A percentile compares a stretch with the other conserved stretches of the same genome.
Evolutionary conservation across 2,113 vertebrate genomes (phyloP).

Genomic region (Hydrolagus affinis): DNA sequence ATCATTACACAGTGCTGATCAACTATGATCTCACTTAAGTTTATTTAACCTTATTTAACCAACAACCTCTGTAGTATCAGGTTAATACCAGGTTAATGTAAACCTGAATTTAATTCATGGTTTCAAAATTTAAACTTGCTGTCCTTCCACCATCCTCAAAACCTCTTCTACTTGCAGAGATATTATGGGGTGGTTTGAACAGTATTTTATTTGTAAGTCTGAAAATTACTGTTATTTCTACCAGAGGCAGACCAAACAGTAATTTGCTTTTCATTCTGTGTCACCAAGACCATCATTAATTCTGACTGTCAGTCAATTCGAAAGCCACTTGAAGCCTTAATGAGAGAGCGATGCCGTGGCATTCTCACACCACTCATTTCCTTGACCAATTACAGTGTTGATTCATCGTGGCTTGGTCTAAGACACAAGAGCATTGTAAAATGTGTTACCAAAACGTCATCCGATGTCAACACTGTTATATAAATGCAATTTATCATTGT

Average conservation of each 20-base stretch:
- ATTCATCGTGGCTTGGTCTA: not conserved
- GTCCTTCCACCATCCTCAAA: not conserved
- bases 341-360: not conserved
- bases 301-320: not conserved
- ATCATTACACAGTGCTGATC: too few species aligned
- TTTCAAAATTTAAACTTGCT: not conserved
- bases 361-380: not conserved
- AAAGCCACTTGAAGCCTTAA: conserved; percentile 2
- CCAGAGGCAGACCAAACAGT: not conserved
- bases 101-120: not conserved
- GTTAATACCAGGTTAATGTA: too few species aligned
- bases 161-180: not conserved
- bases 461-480: too few species aligned
- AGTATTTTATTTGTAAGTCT: too few species aligned
- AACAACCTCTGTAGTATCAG: too few species aligned
- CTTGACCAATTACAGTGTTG: not conserved
- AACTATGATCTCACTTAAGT: too few species aligned
- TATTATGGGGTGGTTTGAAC: not conserved
- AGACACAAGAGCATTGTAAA: not conserved
- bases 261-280: not conserved
- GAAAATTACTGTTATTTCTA: not conserved
- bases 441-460: too few species aligned
- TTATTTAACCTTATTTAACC: too few species aligned
- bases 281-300: not conserved
- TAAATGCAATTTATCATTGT: not conserved